A percentile compares a stretch with the other conserved stretches of the same genome.
Evolutionary conservation across 2,888 invertebrate genomes (phyloP).

Genomic region (Anoplius nigerrimus): DNA sequence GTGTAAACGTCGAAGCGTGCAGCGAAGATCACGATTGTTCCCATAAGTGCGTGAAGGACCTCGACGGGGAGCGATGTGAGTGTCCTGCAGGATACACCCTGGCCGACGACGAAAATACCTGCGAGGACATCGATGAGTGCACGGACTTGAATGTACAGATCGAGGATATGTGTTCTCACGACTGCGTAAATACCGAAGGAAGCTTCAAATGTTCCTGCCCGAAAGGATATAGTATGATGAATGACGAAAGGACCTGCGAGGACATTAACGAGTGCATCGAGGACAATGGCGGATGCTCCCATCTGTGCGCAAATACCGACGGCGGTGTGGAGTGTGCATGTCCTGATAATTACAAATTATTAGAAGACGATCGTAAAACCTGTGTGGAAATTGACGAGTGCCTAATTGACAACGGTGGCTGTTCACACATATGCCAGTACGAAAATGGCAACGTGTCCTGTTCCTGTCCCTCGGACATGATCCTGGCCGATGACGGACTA

Average conservation of each 20-base stretch:
- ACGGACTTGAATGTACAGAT: conserved; percentile 62
- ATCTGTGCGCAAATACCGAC: conserved; percentile 68
- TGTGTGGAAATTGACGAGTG: conserved; percentile 78
- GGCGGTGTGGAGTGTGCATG: conserved; percentile 73
- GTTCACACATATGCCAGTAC: conserved; percentile 78
- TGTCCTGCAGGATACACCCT: conserved; percentile 74
- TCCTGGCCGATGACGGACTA: conserved; percentile 55
- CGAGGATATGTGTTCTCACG: conserved; percentile 66
- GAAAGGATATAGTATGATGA: conserved; percentile 75
- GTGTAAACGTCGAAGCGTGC: conserved; percentile 73
- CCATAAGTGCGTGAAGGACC: conserved; percentile 79
- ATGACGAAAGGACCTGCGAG: conserved; percentile 63
- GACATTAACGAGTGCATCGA: conserved; percentile 72
- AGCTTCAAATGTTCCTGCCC: conserved; percentile 80
- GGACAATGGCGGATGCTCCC: conserved; percentile 79
- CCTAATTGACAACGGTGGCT: conserved; percentile 75
- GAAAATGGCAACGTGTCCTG: conserved; percentile 76
- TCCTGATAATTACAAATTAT: conserved; percentile 75
- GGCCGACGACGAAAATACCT: conserved; percentile 51
- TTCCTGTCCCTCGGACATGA: conserved; percentile 72
- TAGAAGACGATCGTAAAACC: conserved; percentile 69
- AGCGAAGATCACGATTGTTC: conserved; percentile 79
- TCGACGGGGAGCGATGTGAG: conserved; percentile 76
- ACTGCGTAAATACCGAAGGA: conserved; percentile 80
- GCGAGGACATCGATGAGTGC: conserved; percentile 77